Base-by-base conservation (phyloP, 2,888 invertebrate genomes). In the Lingula anatina region DNA sequence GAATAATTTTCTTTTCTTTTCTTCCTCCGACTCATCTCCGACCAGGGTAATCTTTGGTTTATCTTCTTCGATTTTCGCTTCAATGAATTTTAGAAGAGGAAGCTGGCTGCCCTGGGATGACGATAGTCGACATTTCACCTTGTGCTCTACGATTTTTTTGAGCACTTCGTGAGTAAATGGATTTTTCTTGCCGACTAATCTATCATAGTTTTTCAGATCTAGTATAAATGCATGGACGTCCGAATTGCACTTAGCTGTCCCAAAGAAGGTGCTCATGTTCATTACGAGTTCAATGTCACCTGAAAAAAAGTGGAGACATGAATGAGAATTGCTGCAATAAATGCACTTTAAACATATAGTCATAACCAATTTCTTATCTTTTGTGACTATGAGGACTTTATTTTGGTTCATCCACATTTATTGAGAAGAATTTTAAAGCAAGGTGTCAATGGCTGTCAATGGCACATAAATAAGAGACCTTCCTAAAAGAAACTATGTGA, bases 71-170 rank as follows among this genome's bases (percentile, higher is more conserved):
- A 48, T 49, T 42, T 60, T 59, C 37, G 54, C 54, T 31, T 56
- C 53, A 7, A 63, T 50, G 31, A 50, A 47, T 47, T 50, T 56
- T 23, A 66, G 46, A 26, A 66, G 47, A 20, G 59, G 62, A 12
- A 66, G 55, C 12, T 52, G 50, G 4, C 47, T 46, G n/a, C 62
- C 63, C 23, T 58, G 61, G 4, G 61, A 39, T 15, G 60, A 58
- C 38, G 53, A 40, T 21, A 55, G 27, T 42, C 66, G 50, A 26
- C 58, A 55, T 12, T 51, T 51, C 12, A 63, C 42, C 49, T 63
- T 66, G 39, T 57, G 54, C 24, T 45, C 41, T 18, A 44, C 41
- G 24, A 46, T 42, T 25, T 53, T 27, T 25, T 39, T 58, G 15
- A 65, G 51, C 37, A 49, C 52, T 1, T 45, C 50, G 15, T 60